A percentile compares a stretch with the other conserved stretches of the same genome.
Evolutionary conservation across 2,797 vertebrate species (phyloP).

Genomic region (Sternotherus odoratus): DNA sequence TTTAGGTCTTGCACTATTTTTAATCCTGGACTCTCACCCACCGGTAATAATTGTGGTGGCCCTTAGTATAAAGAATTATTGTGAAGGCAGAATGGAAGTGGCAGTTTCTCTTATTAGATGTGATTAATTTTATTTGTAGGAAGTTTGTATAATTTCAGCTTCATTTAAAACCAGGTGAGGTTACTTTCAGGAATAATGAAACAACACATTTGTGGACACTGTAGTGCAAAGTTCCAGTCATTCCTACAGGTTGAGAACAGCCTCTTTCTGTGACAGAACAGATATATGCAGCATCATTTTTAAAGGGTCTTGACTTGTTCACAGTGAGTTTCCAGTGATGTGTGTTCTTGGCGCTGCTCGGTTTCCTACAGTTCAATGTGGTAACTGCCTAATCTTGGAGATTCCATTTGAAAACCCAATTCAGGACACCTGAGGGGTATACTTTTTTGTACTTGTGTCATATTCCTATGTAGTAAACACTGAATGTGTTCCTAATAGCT

Average conservation of each 20-base stretch:
- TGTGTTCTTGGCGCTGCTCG: background rate
- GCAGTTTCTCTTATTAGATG: background rate
- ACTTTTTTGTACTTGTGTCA: background rate
- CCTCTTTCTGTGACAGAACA: background rate
- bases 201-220: background rate
- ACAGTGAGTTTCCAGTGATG: background rate
- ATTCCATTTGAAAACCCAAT: constrained; percentile 35
- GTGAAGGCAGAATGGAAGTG: background rate
- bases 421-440: background rate
- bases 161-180: background rate
- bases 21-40: background rate
- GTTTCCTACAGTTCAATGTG: background rate
- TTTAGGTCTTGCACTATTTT: background rate
- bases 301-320: background rate
- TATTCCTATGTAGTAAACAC: constrained; percentile 2
- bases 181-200: rapidly evolving
- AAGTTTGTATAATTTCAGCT: background rate
- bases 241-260: background rate
- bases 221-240: rapidly evolving
- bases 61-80: background rate
- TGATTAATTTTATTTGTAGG: background rate
- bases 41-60: background rate
- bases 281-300: background rate
- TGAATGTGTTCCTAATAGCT: background rate
- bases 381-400: constrained; percentile 31